Percentiles rank a stretch among this genome's conserved stretches.
phyloP scores from a whole-genome alignment of 2,797 vertebrate species.

The Rhincodon typus region DNA sequence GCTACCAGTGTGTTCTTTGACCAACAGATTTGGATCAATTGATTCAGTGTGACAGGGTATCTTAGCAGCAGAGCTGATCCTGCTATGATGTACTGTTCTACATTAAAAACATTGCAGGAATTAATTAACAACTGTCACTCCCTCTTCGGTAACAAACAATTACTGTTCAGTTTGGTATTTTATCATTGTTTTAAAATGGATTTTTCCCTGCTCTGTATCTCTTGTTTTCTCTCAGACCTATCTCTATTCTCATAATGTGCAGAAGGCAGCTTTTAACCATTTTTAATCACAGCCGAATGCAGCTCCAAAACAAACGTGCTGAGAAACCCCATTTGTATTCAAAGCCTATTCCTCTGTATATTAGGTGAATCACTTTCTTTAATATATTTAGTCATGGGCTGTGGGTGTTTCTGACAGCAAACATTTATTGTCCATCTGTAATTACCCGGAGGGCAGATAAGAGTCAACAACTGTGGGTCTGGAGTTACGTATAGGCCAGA shows the following conservation, averaged over 20 bases:
- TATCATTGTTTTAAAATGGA: neutral
- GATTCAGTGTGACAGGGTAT: neutral
- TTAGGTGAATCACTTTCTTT: no score
- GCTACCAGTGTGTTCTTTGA: neutral
- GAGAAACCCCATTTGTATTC: neutral
- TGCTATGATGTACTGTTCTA: neutral
- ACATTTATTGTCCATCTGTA: no score
- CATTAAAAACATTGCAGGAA: neutral
- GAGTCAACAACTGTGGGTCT: no score
- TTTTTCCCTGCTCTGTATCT: neutral
- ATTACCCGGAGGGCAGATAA: no score
- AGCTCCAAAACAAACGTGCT: no score
- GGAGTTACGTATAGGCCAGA: no score
- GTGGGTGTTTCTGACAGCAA: no score
- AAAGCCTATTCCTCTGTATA: neutral
- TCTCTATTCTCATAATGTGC: neutral
- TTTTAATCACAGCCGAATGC: no score
- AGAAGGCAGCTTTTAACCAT: no score
- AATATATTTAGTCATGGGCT: no score
- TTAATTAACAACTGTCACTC: neutral
- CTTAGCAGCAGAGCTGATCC: neutral
- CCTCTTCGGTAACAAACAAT: neutral
- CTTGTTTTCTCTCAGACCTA: neutral
- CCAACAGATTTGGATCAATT: conserved; percentile 3
- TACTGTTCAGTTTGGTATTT: neutral